Conservation (phyloP, 2,888 invertebrate species). For the Tachina grossa region DNA sequence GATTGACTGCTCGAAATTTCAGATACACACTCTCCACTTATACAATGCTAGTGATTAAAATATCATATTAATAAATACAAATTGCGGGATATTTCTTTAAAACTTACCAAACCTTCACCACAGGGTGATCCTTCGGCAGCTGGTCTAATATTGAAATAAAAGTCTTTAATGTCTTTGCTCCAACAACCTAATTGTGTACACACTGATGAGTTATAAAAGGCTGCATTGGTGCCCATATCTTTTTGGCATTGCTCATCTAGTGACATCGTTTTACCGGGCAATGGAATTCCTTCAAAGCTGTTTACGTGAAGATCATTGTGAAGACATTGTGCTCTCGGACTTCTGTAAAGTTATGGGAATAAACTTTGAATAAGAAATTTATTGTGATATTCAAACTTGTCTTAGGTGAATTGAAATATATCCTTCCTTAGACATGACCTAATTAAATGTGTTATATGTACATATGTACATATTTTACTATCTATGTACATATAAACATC, state of each 20-base stretch:
- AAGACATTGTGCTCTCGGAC: conserved; percentile 94
- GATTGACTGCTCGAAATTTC: too few species aligned
- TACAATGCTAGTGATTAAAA: too few species aligned
- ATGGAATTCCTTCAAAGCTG: conserved; percentile 92
- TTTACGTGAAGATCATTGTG: conserved; percentile 97
- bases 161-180: conserved; percentile 92
- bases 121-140: conserved; percentile 85
- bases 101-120: too few species aligned
- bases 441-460: too few species aligned
- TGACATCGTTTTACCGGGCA: conserved; percentile 94
- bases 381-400: too few species aligned
- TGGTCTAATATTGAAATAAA: conserved; percentile 94
- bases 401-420: not conserved
- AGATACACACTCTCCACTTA: too few species aligned
- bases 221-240: conserved; percentile 92
- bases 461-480: too few species aligned
- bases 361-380: not conserved
- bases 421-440: not conserved
- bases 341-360: conserved; percentile 85
- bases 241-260: conserved; percentile 96
- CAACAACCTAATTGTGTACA: conserved; percentile 98
- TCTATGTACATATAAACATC: too few species aligned
- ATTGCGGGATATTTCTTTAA: too few species aligned
- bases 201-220: not conserved
- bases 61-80: too few species aligned